Evolutionary conservation across 2,113 vertebrate species (phyloP), one percentile per base, ranked within the genome.

Genomic region (Anguilla japonica): DNA sequence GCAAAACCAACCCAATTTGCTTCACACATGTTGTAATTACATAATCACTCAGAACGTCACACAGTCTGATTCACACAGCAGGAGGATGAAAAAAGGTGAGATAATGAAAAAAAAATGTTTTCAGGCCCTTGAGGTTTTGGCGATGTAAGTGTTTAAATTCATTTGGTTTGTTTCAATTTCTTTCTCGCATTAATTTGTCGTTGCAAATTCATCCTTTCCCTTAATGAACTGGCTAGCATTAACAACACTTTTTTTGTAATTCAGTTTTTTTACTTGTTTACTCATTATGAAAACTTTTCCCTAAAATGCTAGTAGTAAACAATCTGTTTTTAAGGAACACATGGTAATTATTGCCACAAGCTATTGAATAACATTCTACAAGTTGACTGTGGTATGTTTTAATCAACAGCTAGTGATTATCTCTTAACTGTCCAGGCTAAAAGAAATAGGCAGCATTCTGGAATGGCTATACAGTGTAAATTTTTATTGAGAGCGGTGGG

Each of bases 151-250:
- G 81, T 53, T 43, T 29, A 18, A 82, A 82, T 82, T 46, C 18
- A 82, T 82, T 82, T 46, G 41, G 22, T 50, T 50, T 82, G 41
- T 82, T 53, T 43, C 53, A 40, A 82, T 50, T 82, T 50, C 43
- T 82, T 82, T 82, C 81, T 82, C n/a, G 43, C 40, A 34, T 81
- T 81, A 53, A n/a, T 82, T 82, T 50, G 41, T 3, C 81, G n/a
- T 43, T 53, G 43, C 46, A 53, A 41, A 26, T 82, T 82, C 26
- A 50, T n/a, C 81, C 43, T 53, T 16, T 82, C 18, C 41, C 81
- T 82, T 82, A 82, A 82, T 82, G 81, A 82, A 50, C 46, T 29
- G 46, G 53, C 11, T n/a, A n/a, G 7, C n/a, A 75, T 43, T n/a
- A 82, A 82, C 18, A 50, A 82, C 34, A 14, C 11, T 8, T 3